Evolutionary conservation across 2,888 invertebrate species (phyloP), one percentile per base, ranked within the genome.

Genomic region (Drosophila austrosaltans): DNA sequence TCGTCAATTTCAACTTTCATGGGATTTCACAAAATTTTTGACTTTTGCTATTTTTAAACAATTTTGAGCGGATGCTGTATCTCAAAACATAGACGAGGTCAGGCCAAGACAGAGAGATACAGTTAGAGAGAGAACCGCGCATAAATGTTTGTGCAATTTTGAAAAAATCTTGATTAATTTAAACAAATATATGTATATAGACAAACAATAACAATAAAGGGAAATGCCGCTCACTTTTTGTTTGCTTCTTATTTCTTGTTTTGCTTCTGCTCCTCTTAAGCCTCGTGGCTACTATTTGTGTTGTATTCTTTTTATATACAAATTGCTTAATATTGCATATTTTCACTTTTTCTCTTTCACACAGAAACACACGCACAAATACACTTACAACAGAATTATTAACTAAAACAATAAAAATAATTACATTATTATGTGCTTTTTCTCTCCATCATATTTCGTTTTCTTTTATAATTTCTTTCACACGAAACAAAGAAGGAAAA

Each of bases 81-180:
- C 10, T 74, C 66, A 53, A 74, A 78, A 66, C 71, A 72, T 74
- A 72, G 57, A 60, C 79, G 81, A 81, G 84, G 84, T 78, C 81
- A 79, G 72, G 72, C 70, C 58, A 63, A 28, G 22, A 1, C 63
- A 53, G 61, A 58, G 32, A 72, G 60, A 60, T 53, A 58, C 28
- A 72, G 60, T 58, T 53, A 64, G 72, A 54, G 6, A 60, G 66
- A 67, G 48, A 53, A 44, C 36, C 25, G 58, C 56, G 57, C 39
- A 44, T 44, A 60, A 67, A 42, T 40, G 42, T 58, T 30, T 39
- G 44, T 69, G 56, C 53, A 61, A 44, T 74, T 63, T 40, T 7
- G n/a, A 12, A 44, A 12, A 72, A 63, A 63, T 65, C 28, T 25
- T 53, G 32, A 69, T 58, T 53, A 66, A 73, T 76, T 78, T 63